Conservation (phyloP, 1,140 invertebrate species). For the Monomorium pharaonis region DNA sequence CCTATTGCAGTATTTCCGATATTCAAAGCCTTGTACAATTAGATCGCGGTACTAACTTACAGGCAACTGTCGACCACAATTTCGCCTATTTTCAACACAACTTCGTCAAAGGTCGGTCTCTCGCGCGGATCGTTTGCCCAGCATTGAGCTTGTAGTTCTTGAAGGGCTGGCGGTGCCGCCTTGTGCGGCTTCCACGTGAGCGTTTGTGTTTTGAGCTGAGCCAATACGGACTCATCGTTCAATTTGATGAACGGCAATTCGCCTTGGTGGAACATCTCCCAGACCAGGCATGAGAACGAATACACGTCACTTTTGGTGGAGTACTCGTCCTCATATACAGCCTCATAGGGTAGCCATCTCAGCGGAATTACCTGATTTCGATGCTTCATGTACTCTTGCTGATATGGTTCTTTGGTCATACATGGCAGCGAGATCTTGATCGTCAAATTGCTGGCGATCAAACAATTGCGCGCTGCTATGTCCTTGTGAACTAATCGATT, state of each 20-base stretch:
- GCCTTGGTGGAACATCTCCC: slow-evolving; percentile 96
- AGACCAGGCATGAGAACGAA: slow-evolving; percentile 94
- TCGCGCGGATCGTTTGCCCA: slow-evolving; percentile 89
- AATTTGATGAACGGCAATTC: slow-evolving; percentile 94
- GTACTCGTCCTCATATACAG: slow-evolving; percentile 95
- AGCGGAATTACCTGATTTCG: slow-evolving; percentile 89
- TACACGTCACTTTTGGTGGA: slow-evolving; percentile 98
- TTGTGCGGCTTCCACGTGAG: slow-evolving; percentile 89
- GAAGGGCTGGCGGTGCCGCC: slow-evolving; percentile 88
- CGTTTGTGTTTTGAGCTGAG: slow-evolving; percentile 88
- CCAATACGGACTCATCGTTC: slow-evolving; percentile 91
- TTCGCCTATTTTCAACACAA: slow-evolving; percentile 82
- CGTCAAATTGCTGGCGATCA: slow-evolving; percentile 92
- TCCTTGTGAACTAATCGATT: slow-evolving; percentile 93
- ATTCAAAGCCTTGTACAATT: slow-evolving; percentile 62
- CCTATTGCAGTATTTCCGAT: slow-evolving; percentile 54
- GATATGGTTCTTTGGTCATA: slow-evolving; percentile 93
- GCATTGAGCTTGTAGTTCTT: slow-evolving; percentile 86
- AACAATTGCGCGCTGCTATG: slow-evolving; percentile 96
- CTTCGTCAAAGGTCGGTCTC: slow-evolving; percentile 87
- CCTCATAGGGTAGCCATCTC: slow-evolving; percentile 95
- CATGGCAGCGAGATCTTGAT: slow-evolving; percentile 94
- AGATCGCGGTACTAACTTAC: slow-evolving; percentile 62
- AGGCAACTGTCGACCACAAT: slow-evolving; percentile 80
- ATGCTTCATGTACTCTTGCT: slow-evolving; percentile 93